These are phyloP conservation scores for Dolomedes plantarius DNA, from an alignment of 2,888 invertebrate species.

Conservation along the genomic window DNA sequence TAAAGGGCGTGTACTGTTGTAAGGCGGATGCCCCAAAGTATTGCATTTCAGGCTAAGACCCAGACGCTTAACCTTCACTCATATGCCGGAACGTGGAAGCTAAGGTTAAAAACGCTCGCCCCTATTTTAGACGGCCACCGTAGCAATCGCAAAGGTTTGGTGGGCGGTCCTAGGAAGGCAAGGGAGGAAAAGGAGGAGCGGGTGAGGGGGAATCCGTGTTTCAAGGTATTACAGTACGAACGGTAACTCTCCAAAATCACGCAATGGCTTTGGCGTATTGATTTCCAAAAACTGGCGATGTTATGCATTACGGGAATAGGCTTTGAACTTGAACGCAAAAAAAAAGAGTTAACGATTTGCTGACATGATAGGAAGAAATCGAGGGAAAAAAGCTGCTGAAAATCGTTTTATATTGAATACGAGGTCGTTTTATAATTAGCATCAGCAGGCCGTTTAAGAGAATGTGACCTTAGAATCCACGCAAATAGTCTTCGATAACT, in stretches of 20 bases:
- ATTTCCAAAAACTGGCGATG: background rate
- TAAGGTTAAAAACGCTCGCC: background rate
- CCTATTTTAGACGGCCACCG: background rate
- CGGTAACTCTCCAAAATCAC: background rate
- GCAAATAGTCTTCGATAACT: no score
- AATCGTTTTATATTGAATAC: no score
- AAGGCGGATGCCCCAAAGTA: background rate
- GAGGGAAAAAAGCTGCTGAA: no score
- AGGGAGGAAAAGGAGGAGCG: background rate
- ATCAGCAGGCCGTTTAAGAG: no score
- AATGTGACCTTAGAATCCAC: no score
- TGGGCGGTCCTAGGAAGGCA: background rate
- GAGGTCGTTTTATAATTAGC: no score
- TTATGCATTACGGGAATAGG: background rate
- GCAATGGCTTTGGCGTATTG: background rate
- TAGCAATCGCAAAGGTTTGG: background rate
- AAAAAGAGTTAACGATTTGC: background rate
- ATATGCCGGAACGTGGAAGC: background rate
- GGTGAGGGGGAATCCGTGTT: background rate
- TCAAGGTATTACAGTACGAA: background rate
- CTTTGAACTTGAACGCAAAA: background rate
- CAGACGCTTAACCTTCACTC: background rate
- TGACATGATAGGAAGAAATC: no score
- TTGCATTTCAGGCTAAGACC: background rate
- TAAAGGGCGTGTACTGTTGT: background rate